Conservation (phyloP, 2,113 vertebrate species). For the Junco hyemalis region DNA sequence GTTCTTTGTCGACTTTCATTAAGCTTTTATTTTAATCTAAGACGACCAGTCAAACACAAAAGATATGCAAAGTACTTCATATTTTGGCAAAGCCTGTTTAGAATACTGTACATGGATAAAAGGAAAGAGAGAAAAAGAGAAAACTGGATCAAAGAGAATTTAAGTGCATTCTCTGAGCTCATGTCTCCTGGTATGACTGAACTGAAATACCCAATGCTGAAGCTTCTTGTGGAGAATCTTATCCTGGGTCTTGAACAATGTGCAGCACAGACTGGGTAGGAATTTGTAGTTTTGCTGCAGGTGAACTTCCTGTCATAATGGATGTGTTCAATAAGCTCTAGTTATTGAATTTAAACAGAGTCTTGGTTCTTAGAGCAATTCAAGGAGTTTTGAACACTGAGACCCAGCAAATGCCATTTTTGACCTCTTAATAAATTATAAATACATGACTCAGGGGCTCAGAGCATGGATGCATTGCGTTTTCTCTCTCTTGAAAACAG, state of each 20-base stretch:
- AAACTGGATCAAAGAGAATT: not conserved
- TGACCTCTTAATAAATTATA: slow-evolving; percentile 51
- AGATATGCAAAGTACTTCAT: not conserved
- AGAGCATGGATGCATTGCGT: not conserved
- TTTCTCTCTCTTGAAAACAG: not conserved
- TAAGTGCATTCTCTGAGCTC: not conserved
- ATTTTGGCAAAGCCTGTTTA: slow-evolving; percentile 8
- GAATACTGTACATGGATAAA: not conserved
- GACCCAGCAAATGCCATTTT: slow-evolving; percentile 7
- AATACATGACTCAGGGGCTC: not conserved
- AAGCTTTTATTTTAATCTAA: slow-evolving; percentile 56
- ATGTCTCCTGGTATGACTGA: not conserved
- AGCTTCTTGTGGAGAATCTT: not conserved
- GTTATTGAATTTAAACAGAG: slow-evolving; percentile 30
- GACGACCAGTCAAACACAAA: slow-evolving; percentile 21
- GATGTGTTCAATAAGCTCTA: slow-evolving; percentile 45
- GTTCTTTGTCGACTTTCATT: slow-evolving; percentile 49
- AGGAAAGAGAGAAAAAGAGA: not conserved
- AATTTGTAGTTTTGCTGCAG: slow-evolving; percentile 8
- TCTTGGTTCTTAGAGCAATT: not conserved
- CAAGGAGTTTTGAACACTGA: not conserved
- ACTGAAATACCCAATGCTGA: not conserved
- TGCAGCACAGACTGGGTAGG: not conserved
- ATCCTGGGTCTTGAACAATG: not conserved
- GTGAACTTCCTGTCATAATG: slow-evolving; percentile 18